Percentiles rank a stretch among this genome's conserved stretches.
Conservation (phyloP, 2,113 vertebrate species). For the Oreotrochilus melanogaster region DNA sequence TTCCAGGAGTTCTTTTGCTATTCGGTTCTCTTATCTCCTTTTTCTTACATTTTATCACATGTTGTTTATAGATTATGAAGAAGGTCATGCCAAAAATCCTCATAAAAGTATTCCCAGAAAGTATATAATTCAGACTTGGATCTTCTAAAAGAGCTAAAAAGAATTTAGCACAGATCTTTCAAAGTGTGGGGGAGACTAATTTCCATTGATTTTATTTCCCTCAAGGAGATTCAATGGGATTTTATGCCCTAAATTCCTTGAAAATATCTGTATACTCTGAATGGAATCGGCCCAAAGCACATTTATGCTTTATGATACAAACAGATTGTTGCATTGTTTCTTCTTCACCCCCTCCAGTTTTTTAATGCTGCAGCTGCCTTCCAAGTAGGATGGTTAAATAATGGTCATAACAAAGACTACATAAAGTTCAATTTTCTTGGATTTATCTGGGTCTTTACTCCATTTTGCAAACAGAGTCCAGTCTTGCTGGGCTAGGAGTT, state of each 20-base stretch:
- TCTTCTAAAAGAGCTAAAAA: constrained; percentile 18
- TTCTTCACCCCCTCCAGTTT: constrained; percentile 50
- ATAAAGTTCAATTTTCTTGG: constrained; percentile 42
- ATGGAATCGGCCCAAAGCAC: constrained; percentile 40
- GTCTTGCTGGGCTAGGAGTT: not conserved
- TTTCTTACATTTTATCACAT: constrained; percentile 3
- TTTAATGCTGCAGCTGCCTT: constrained; percentile 52
- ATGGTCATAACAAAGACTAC: constrained; percentile 44
- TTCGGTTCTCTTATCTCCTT: not conserved
- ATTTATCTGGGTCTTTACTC: constrained; percentile 8
- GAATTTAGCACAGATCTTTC: constrained; percentile 28
- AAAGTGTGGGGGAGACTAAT: not conserved
- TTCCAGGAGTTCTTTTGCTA: not conserved
- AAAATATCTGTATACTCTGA: constrained; percentile 54
- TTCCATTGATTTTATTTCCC: constrained; percentile 49
- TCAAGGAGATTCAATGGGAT: constrained; percentile 39
- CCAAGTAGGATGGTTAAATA: constrained; percentile 54
- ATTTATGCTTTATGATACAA: constrained; percentile 62
- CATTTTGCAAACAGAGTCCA: not conserved
- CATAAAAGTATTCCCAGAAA: not conserved
- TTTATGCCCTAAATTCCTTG: constrained; percentile 47
- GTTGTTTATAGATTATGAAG: not conserved
- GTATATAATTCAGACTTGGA: constrained; percentile 1
- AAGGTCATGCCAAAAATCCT: not conserved
- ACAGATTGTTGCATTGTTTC: constrained; percentile 63